phyloP scores from a whole-genome alignment of 2,888 invertebrate genomes.

The Hemistola chrysoprasaria region DNA sequence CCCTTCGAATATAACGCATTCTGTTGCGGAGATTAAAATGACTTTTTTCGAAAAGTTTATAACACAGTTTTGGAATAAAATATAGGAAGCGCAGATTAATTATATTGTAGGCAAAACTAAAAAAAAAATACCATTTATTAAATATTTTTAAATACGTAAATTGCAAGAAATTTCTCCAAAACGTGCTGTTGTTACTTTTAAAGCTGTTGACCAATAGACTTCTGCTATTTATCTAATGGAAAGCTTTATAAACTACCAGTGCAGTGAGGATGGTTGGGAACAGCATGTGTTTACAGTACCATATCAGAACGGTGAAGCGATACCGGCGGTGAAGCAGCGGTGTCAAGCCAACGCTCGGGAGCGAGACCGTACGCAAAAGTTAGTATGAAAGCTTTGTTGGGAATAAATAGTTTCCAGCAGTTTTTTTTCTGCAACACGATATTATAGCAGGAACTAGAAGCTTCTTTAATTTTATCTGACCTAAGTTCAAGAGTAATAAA shows the following conservation, averaged over 20 bases:
- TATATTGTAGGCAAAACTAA: too few species aligned
- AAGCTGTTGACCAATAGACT: background rate
- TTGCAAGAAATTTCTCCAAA: too few species aligned
- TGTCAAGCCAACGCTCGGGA: slow-evolving; percentile 92
- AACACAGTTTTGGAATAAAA: too few species aligned
- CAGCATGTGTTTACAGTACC: slow-evolving; percentile 49
- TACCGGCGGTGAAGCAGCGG: slow-evolving; percentile 82
- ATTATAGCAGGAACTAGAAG: too few species aligned
- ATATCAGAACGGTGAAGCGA: slow-evolving; percentile 49
- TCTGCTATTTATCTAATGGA: slow-evolving; percentile 48
- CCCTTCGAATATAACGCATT: slow-evolving; percentile 60
- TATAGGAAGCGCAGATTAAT: too few species aligned
- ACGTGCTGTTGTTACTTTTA: too few species aligned
- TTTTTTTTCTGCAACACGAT: too few species aligned
- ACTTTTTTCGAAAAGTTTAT: background rate
- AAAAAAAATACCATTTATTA: too few species aligned
- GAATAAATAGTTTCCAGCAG: too few species aligned
- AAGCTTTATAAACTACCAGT: slow-evolving; percentile 58
- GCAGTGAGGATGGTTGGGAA: slow-evolving; percentile 60
- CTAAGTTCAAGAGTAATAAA: too few species aligned
- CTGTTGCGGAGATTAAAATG: slow-evolving; percentile 17
- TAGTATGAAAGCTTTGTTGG: slow-evolving; percentile 49
- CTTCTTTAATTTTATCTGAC: too few species aligned
- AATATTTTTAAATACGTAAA: too few species aligned
- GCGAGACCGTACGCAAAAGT: slow-evolving; percentile 92